These are phyloP conservation scores for Lamproptera curius DNA, from an alignment of 2,888 invertebrate genomes.

Conservation along the genomic window DNA sequence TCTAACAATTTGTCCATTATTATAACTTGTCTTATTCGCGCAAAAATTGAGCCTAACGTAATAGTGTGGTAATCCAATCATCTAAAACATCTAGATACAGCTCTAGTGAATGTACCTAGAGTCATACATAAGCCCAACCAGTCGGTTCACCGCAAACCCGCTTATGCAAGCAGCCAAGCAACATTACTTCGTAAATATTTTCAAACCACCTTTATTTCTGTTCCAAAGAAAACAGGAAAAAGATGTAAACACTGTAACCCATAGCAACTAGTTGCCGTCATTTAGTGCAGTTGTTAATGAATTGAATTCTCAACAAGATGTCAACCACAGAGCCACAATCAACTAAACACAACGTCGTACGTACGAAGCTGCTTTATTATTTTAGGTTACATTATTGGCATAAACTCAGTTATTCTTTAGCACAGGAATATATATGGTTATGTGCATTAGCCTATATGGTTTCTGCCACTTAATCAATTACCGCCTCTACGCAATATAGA, in stretches of 20 bases:
- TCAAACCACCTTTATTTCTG: constrained; percentile 41
- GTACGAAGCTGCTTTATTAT: too few relatives aligned
- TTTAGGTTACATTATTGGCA: too few relatives aligned
- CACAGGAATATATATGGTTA: constrained; percentile 42
- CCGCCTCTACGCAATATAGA: constrained; percentile 25
- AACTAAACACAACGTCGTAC: too few relatives aligned
- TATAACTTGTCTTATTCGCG: neutral
- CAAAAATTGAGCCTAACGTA: neutral
- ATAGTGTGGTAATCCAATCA: constrained; percentile 3
- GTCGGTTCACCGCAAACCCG: constrained; percentile 16
- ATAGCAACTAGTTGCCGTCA: too few relatives aligned
- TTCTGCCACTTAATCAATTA: constrained; percentile 62
- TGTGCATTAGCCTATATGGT: constrained; percentile 30
- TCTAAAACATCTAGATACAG: neutral
- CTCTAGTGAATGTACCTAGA: neutral
- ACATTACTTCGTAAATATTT: constrained; percentile 38
- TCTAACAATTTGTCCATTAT: too few relatives aligned
- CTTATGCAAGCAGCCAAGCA: constrained; percentile 19
- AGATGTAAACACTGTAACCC: too few relatives aligned
- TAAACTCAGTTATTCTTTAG: too few relatives aligned
- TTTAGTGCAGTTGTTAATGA: too few relatives aligned
- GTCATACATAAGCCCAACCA: constrained; percentile 12
- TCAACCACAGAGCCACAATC: too few relatives aligned
- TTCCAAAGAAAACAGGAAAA: too few relatives aligned
- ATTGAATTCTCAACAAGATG: too few relatives aligned